phyloP scores from a whole-genome alignment of 2,888 invertebrate species.

The Monochamus alternatus region DNA sequence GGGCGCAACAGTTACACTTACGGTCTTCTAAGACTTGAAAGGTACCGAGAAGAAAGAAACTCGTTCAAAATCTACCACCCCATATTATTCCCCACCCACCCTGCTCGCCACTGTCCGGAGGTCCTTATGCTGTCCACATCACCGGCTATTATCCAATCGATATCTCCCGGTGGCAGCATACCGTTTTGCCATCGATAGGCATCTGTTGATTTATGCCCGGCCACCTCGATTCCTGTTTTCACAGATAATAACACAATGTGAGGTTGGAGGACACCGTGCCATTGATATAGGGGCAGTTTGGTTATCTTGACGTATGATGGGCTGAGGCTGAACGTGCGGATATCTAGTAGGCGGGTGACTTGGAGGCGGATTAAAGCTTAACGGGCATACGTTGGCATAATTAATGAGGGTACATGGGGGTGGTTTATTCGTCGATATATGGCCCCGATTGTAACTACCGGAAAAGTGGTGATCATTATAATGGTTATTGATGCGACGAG shows the following conservation, averaged over 20 bases:
- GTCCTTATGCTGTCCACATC: conserved; percentile 31
- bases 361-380: background rate
- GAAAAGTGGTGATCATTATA: too few relatives aligned
- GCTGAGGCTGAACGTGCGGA: conserved; percentile 17
- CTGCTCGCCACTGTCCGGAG: background rate
- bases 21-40: too few relatives aligned
- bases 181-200: conserved; percentile 42
- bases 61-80: background rate
- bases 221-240: conserved; percentile 46
- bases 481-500: too few relatives aligned
- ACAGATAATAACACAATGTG: conserved; percentile 44
- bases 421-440: background rate
- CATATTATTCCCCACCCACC: background rate
- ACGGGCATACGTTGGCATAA: background rate
- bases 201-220: conserved; percentile 48
- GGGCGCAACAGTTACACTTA: too few relatives aligned
- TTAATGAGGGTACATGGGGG: background rate
- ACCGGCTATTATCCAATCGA: conserved; percentile 42
- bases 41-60: too few relatives aligned
- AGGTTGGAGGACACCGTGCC: conserved; percentile 24
- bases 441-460: too few relatives aligned
- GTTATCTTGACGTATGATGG: conserved; percentile 35
- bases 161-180: conserved; percentile 42
- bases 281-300: conserved; percentile 24
- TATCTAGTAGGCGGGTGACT: conserved; percentile 6